Evolutionary conservation across 1,140 invertebrate genomes (phyloP).

Genomic region (Mylabris phalerata): DNA sequence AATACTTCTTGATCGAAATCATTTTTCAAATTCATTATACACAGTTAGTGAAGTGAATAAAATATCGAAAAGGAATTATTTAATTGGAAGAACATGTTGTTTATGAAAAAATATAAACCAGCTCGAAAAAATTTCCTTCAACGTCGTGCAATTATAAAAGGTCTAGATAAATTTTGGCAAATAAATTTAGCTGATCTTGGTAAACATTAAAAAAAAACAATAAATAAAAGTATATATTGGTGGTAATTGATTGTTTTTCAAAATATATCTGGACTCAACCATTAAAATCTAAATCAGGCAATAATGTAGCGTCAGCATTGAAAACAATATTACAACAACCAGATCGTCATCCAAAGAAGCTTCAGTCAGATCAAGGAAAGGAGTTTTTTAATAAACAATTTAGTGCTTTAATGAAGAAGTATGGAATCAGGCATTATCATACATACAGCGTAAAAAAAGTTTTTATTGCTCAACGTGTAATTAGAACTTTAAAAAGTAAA

Average conservation of each 20-base stretch:
- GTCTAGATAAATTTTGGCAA: conserved; percentile 23
- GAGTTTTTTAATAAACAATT: no score
- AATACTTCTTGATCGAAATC: no score
- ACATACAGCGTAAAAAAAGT: conserved; percentile 34
- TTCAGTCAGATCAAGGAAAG: not conserved
- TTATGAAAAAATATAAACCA: not conserved
- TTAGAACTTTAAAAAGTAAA: conserved; percentile 40
- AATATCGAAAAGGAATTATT: no score
- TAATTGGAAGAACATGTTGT: not conserved
- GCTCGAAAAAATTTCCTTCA: not conserved
- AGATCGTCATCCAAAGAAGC: conserved; percentile 32
- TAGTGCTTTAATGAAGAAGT: no score
- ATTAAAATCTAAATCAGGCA: no score
- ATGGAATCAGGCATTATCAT: no score
- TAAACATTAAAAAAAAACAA: conserved; percentile 30
- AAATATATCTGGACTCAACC: conserved; percentile 34
- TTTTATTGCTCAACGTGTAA: conserved; percentile 41
- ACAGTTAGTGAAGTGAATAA: no score
- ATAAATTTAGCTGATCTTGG: conserved; percentile 23
- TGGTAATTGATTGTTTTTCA: no score
- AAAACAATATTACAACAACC: conserved; percentile 23
- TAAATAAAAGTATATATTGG: no score
- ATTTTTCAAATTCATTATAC: no score
- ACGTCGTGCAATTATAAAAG: conserved; percentile 14
- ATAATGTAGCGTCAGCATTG: not conserved